Conservation (phyloP, 2,888 invertebrate genomes). For the Clistopyga incitator region DNA sequence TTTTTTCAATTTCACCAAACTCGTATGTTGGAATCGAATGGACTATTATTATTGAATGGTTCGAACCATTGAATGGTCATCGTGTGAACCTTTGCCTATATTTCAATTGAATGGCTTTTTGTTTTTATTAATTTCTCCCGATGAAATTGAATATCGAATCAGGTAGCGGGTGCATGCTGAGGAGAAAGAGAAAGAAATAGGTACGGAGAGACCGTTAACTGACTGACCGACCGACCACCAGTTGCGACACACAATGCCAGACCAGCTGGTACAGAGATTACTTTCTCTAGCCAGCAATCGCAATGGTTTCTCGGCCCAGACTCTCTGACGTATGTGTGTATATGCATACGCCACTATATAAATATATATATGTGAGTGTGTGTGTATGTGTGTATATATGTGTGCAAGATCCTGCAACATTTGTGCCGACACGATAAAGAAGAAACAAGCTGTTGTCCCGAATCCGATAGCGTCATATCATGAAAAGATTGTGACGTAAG, state of each 20-base stretch:
- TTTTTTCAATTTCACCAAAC: background rate
- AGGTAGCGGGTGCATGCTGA: background rate
- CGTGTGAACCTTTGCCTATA: background rate
- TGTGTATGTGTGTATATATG: too few relatives aligned
- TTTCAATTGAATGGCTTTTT: constrained; percentile 11
- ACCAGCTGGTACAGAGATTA: constrained; percentile 71
- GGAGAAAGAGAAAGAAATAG: constrained; percentile 14
- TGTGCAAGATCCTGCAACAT: constrained; percentile 17
- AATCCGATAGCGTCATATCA: constrained; percentile 48
- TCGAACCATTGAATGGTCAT: background rate
- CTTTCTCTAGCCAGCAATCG: constrained; percentile 72
- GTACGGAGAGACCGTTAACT: constrained; percentile 68
- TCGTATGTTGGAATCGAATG: background rate
- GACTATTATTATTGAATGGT: background rate
- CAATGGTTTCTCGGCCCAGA: constrained; percentile 54
- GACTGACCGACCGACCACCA: constrained; percentile 68
- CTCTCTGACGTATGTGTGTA: constrained; percentile 26
- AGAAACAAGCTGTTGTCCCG: constrained; percentile 35
- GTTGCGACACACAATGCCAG: constrained; percentile 76
- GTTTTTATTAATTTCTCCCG: constrained; percentile 10
- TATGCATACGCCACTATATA: background rate
- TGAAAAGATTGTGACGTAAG: constrained; percentile 29
- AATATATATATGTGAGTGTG: background rate
- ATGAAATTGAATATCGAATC: constrained; percentile 43
- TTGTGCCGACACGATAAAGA: constrained; percentile 28